A percentile compares a stretch with the other conserved stretches of the same genome.
These are phyloP conservation scores for Psittacula echo DNA, from an alignment of 2,797 vertebrate species.

Conservation along the genomic window DNA sequence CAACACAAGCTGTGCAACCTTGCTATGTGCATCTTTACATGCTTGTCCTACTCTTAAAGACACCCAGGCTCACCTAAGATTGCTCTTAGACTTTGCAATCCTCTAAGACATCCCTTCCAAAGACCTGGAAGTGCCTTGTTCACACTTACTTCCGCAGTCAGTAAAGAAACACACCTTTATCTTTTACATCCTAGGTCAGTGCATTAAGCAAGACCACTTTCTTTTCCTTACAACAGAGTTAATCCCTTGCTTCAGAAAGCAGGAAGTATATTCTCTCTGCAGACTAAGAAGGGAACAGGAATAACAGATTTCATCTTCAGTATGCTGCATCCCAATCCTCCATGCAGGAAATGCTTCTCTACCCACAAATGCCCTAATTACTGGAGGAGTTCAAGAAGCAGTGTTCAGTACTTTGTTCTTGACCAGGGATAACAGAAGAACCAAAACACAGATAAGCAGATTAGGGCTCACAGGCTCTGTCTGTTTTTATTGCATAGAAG, in stretches of 20 bases:
- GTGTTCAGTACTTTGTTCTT: neutral
- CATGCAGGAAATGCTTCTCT: slow-evolving; percentile 61
- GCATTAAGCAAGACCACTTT: neutral
- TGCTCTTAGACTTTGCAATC: neutral
- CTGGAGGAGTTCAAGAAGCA: neutral
- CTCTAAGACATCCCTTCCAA: neutral
- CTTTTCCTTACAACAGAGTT: neutral
- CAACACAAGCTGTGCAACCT: too few relatives aligned
- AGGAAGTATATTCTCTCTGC: slow-evolving; percentile 16
- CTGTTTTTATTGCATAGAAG: neutral
- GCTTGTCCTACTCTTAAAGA: neutral
- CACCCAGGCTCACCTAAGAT: neutral
- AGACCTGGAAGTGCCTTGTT: neutral
- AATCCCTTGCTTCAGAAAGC: neutral
- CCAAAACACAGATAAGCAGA: neutral
- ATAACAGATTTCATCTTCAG: neutral
- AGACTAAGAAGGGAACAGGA: slow-evolving; percentile 5
- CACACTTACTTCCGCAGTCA: neutral
- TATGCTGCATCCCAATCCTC: neutral
- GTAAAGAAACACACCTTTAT: neutral
- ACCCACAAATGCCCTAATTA: slow-evolving; percentile 51
- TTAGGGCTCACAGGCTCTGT: neutral
- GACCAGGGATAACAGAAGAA: neutral
- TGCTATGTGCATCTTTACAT: neutral
- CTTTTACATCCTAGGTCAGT: neutral